Base-by-base conservation (phyloP, 2,113 vertebrate genomes). In the Microcebus murinus region DNA sequence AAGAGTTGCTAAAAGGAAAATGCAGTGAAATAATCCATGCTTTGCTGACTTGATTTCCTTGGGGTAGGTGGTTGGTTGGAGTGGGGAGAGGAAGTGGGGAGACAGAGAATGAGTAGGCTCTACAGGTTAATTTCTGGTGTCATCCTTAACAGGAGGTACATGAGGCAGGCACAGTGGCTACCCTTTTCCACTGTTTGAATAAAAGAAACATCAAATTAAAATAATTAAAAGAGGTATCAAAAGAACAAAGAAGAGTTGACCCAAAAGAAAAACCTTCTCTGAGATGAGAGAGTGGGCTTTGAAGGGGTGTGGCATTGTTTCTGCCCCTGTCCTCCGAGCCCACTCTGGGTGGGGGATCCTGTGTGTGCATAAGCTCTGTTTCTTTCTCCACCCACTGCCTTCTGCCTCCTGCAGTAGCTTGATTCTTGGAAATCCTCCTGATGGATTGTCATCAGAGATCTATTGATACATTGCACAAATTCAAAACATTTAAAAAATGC, bases 1-100 rank as follows among this genome's bases (percentile, higher is more conserved):
- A 48, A 70, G 34, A 94, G 29, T 91, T 76, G 36, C 63, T 96
- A 52, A 92, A 80, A 89, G 68, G 50, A 94, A 59, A 96, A 52
- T 42, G n/a, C 70, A 94, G 93, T 93, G 82, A 90, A 94, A 77
- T 91, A 61, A 82, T 65, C n/a, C 31, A 50, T 11, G 20, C 71
- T 76, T 91, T 68, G 42, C 71, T 94, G 92, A 83, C 68, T 87
- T 74, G 67, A 52, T 52, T 73, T 82, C 67, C 63, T 89, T 42
- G n/a, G 57, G 42, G 11, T 76, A 20, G 12, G 36, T 25, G 59
- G 29, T 68, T 76, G 71, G 21, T n/a, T 83, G 23, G 15, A 21
- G 27, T 45, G 8, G 36, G 12, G 13, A 48, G 36, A 21, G 20
- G 12, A 80, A 45, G 23, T 20, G 21, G 57, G 8, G 18, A 63